These are phyloP conservation scores for Onthophagus sagittarius DNA, from an alignment of 2,888 invertebrate species.

Conservation along the genomic window DNA sequence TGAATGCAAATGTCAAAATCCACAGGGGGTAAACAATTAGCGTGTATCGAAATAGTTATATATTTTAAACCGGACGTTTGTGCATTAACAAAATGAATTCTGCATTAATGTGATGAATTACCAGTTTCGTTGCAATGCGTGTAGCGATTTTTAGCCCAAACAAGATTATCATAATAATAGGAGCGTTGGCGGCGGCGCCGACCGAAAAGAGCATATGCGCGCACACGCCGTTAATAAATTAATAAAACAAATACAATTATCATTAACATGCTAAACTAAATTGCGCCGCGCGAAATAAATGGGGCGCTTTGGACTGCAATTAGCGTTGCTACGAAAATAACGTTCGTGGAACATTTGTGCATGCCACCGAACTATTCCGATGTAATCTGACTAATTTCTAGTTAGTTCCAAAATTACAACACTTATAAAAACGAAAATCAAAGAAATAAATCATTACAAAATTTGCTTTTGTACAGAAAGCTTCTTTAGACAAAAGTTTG, in stretches of 20 bases:
- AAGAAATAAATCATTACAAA: too few species aligned
- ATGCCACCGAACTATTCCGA: neutral
- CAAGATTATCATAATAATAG: neutral
- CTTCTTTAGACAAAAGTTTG: too few species aligned
- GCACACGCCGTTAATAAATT: conserved; percentile 2
- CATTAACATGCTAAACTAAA: conserved; percentile 13
- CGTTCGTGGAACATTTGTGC: neutral
- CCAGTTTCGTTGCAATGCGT: neutral
- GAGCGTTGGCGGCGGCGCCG: neutral
- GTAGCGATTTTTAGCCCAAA: neutral
- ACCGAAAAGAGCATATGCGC: conserved; percentile 2
- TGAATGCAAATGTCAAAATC: neutral
- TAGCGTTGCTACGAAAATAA: conserved; percentile 6
- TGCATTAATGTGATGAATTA: neutral
- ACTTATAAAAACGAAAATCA: too few species aligned
- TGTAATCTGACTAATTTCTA: too few species aligned
- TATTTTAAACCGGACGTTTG: neutral
- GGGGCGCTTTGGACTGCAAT: neutral
- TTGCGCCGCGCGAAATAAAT: conserved; percentile 7
- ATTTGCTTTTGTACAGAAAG: too few species aligned
- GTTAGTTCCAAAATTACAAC: too few species aligned
- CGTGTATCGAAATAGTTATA: neutral
- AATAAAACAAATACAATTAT: conserved; percentile 14
- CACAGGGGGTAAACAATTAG: neutral
- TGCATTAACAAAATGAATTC: neutral